A percentile compares a stretch with the other conserved stretches of the same genome.
phyloP scores from a whole-genome alignment of 2,888 invertebrate genomes.

The Thecocarcelia acutangulata region DNA sequence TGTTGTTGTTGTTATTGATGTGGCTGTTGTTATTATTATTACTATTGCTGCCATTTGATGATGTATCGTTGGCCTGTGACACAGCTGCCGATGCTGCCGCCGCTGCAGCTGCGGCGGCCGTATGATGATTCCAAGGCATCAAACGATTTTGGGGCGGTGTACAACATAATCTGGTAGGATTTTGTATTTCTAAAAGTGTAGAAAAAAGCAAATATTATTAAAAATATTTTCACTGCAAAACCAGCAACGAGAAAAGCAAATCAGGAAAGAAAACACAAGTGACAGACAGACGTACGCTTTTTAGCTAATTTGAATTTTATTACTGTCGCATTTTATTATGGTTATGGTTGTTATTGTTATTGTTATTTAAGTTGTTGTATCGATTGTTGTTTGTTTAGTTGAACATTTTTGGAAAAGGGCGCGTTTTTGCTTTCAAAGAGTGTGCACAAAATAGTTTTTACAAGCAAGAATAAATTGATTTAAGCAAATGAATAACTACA shows the following conservation, averaged over 20 bases:
- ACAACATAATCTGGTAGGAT: conserved; percentile 76
- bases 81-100: conserved; percentile 70
- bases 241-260: not conserved
- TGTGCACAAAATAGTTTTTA: conserved; percentile 37
- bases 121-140: conserved; percentile 79
- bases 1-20: conserved; percentile 8
- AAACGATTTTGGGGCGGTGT: conserved; percentile 79
- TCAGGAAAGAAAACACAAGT: not conserved
- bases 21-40: conserved; percentile 40
- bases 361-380: conserved; percentile 30
- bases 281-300: conserved; percentile 47
- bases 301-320: conserved; percentile 69
- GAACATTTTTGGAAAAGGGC: conserved; percentile 1
- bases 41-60: conserved; percentile 59
- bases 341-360: conserved; percentile 53
- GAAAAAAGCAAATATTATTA: conserved; percentile 45
- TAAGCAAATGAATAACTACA: no score
- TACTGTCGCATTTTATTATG: conserved; percentile 63
- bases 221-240: conserved; percentile 43
- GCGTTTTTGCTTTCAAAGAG: not conserved
- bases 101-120: conserved; percentile 73
- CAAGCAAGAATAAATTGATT: not conserved
- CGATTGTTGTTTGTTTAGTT: conserved; percentile 41
- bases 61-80: conserved; percentile 73
- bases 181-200: conserved; percentile 77